These are phyloP conservation scores for Dilophus febrilis DNA, from an alignment of 2,888 invertebrate genomes.

Conservation along the genomic window DNA sequence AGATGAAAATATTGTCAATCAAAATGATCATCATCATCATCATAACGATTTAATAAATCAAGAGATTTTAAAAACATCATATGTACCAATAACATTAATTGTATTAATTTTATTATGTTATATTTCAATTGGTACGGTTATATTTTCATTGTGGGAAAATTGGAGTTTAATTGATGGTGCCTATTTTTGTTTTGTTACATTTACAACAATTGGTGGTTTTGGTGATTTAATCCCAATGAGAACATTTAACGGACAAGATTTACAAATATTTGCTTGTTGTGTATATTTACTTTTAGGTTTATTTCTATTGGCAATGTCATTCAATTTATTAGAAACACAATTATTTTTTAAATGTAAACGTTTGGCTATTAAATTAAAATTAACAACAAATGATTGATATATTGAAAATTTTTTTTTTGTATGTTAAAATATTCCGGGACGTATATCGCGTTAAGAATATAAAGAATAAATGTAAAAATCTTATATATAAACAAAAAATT, in stretches of 20 bases:
- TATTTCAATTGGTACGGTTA: conserved; percentile 56
- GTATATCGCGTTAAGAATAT: too few species aligned
- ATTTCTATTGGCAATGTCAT: conserved; percentile 72
- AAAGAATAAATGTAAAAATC: too few species aligned
- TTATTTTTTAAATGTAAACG: conserved; percentile 55
- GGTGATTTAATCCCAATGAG: conserved; percentile 51
- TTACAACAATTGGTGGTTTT: conserved; percentile 71
- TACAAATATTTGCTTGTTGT: conserved; percentile 64
- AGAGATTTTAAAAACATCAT: conserved; percentile 14
- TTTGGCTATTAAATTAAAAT: conserved; percentile 49
- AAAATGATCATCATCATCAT: too few species aligned
- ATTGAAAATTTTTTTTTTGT: too few species aligned
- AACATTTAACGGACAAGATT: conserved; percentile 29
- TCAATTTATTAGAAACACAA: conserved; percentile 68
- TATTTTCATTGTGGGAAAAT: conserved; percentile 64
- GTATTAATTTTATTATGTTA: conserved; percentile 53
- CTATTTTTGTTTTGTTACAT: conserved; percentile 71
- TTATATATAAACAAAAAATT: too few species aligned
- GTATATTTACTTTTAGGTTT: conserved; percentile 62
- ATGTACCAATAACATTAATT: conserved; percentile 44
- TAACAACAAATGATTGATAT: conserved; percentile 39
- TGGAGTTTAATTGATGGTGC: conserved; percentile 68
- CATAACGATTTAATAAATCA: too few species aligned
- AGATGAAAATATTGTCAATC: conserved; percentile 11
- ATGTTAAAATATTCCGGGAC: too few species aligned